Evolutionary conservation across 1,140 invertebrate species (phyloP).

Genomic region (Heliconius nattereri): DNA sequence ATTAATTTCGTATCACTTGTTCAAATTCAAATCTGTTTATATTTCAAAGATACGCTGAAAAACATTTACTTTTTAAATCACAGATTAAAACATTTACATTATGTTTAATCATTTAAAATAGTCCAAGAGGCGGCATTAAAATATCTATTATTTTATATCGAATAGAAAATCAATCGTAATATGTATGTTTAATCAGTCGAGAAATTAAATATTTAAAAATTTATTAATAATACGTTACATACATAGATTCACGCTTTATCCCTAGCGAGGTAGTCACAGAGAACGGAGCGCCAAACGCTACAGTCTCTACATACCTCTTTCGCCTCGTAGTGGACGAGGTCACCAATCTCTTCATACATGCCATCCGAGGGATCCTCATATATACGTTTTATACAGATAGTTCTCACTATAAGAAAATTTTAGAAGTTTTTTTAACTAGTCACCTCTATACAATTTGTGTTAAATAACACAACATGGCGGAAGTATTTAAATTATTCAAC

Average conservation of each 20-base stretch:
- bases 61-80: not conserved
- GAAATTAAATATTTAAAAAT: not conserved
- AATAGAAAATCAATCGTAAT: not conserved
- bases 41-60: not conserved
- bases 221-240: not conserved
- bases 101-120: not conserved
- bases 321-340: too few relatives aligned
- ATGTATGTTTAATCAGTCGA: constrained; percentile 4
- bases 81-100: not conserved
- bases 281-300: too few relatives aligned
- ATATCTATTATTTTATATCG: not conserved
- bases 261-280: too few relatives aligned
- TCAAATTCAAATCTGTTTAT: not conserved
- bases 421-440: not conserved
- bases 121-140: not conserved
- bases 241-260: not conserved
- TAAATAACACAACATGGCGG: not conserved
- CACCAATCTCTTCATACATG: too few relatives aligned
- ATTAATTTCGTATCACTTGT: too few relatives aligned
- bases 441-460: not conserved
- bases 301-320: too few relatives aligned
- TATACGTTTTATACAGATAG: not conserved
- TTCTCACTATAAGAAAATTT: not conserved
- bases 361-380: not conserved
- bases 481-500: not conserved